A percentile compares a stretch with the other conserved stretches of the same genome.
Conservation (phyloP, 2,113 vertebrate species). For the Ictidomys tridecemlineatus region DNA sequence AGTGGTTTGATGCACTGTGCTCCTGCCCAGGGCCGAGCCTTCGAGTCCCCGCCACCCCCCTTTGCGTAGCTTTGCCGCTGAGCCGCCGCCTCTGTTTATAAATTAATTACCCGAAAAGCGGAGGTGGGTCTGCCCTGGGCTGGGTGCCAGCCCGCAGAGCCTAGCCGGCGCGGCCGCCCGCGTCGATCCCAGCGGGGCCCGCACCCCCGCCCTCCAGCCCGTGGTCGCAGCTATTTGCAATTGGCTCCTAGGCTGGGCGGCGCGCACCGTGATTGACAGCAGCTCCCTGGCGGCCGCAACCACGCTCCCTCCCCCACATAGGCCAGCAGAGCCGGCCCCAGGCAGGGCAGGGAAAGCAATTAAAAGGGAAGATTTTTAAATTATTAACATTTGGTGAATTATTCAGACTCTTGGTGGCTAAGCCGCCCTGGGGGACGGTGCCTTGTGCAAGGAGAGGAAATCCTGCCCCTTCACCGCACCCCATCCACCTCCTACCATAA, state of each 20-base stretch:
- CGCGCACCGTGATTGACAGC: slow-evolving; percentile 68
- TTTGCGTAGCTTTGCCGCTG: background rate
- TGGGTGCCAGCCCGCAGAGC: slow-evolving; percentile 69
- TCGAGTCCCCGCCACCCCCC: background rate
- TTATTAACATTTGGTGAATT: slow-evolving; percentile 90
- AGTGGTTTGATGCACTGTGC: background rate
- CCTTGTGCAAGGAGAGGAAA: slow-evolving; percentile 55
- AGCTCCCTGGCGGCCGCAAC: slow-evolving; percentile 16
- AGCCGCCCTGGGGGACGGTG: slow-evolving; percentile 72
- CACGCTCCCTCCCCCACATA: slow-evolving; percentile 51
- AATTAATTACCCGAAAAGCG: slow-evolving; percentile 75
- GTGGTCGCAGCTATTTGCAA: slow-evolving; percentile 30
- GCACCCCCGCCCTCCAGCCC: background rate
- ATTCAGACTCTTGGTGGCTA: slow-evolving; percentile 87
- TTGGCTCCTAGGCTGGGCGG: slow-evolving; percentile 34
- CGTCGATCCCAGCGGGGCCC: slow-evolving; percentile 55
- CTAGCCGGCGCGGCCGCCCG: slow-evolving; percentile 66
- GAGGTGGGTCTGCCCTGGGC: slow-evolving; percentile 69
- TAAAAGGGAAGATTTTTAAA: slow-evolving; percentile 87
- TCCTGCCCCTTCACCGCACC: background rate
- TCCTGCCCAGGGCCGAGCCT: background rate
- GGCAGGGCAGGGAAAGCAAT: slow-evolving; percentile 84
- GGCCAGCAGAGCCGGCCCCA: slow-evolving; percentile 62
- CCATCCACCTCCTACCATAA: background rate
- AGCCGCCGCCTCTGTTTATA: slow-evolving; percentile 74